Conservation (phyloP, 2,113 vertebrate species). For the Mustela lutreola region DNA sequence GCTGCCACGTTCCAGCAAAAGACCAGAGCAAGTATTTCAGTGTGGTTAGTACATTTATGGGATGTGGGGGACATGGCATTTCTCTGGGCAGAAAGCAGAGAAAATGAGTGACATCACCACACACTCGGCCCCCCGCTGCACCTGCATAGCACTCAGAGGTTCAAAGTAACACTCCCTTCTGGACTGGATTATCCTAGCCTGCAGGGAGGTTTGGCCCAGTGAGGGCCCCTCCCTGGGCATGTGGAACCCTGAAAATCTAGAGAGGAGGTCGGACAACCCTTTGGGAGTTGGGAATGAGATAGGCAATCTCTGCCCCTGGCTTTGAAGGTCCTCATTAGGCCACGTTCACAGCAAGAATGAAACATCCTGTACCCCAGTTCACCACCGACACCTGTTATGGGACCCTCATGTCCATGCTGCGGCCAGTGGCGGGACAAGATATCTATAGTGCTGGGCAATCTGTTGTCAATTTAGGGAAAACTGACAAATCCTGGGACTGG, state of each 20-base stretch:
- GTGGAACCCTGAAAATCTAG: neutral
- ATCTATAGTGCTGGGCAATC: neutral
- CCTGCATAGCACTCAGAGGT: neutral
- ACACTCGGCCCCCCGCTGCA: neutral
- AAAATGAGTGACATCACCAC: neutral
- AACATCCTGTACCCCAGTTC: neutral
- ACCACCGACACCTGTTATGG: neutral
- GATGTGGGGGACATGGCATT: neutral
- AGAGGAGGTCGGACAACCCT: neutral
- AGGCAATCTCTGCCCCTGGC: neutral
- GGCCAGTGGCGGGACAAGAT: neutral
- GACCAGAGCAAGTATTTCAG: neutral
- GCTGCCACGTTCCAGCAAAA: neutral
- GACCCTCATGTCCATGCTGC: neutral
- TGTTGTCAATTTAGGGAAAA: neutral
- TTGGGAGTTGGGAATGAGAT: neutral
- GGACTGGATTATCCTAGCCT: neutral
- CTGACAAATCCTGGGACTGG: neutral
- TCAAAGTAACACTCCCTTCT: neutral
- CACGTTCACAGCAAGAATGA: neutral
- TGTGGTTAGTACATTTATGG: neutral
- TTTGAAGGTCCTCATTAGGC: neutral
- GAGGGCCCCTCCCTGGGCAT: neutral
- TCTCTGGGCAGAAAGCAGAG: neutral
- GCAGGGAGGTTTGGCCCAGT: neutral